Conservation (phyloP, 2,797 vertebrate genomes). For the Onychomys arenicola region DNA sequence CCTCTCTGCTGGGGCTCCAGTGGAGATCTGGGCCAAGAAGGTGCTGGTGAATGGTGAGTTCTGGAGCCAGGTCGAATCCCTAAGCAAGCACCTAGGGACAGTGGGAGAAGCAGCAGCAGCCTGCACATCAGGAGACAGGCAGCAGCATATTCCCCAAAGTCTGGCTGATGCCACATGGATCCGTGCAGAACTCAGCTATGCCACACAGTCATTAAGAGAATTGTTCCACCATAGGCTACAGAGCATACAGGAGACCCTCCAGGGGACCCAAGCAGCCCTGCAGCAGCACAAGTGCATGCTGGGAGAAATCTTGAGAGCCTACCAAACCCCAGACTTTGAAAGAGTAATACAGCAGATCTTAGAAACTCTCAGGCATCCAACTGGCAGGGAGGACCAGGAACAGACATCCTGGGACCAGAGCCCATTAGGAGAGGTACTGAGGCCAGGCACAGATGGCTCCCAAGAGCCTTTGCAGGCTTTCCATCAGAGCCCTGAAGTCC, state of each 20-base stretch:
- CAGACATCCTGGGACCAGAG: conserved; percentile 86
- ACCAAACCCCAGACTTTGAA: conserved; percentile 90
- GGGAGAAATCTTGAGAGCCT: conserved; percentile 90
- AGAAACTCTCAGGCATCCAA: conserved; percentile 85
- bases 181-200: conserved; percentile 94
- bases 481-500: conserved; percentile 82
- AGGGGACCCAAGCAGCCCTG: conserved; percentile 90
- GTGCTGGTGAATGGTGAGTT: conserved; percentile 93
- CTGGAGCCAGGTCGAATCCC: conserved; percentile 92
- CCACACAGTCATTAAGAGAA: conserved; percentile 91
- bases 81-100: conserved; percentile 86
- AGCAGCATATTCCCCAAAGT: conserved; percentile 56
- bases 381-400: conserved; percentile 77
- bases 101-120: conserved; percentile 72
- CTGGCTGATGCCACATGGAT: conserved; percentile 87
- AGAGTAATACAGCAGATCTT: conserved; percentile 90
- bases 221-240: conserved; percentile 92
- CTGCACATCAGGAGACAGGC: conserved; percentile 65
- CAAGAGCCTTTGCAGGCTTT: conserved; percentile 86
- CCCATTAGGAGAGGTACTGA: conserved; percentile 86
- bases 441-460: conserved; percentile 87
- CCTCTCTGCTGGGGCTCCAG: conserved; percentile 88
- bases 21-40: conserved; percentile 92
- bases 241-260: conserved; percentile 91
- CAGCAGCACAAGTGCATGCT: conserved; percentile 91